Conservation (phyloP, 92 coral and sea anemone species). For the Chrysogorgia sp. region DNA sequence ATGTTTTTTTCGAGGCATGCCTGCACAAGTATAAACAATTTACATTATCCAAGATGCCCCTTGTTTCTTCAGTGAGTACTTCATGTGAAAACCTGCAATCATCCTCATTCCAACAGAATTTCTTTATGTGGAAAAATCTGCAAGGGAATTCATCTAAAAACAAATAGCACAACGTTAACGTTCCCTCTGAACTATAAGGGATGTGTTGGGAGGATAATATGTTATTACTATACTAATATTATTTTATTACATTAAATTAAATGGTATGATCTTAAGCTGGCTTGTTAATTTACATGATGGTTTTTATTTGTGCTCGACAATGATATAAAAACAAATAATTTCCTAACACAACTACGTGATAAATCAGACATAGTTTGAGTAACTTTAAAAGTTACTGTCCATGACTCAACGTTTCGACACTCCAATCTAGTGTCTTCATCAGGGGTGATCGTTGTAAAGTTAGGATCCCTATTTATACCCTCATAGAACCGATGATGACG, state of each 20-base stretch:
- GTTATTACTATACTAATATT: too few species aligned
- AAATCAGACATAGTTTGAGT: too few species aligned
- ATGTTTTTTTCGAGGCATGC: background rate
- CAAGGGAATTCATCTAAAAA: slow-evolving; percentile 81
- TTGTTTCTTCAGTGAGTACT: slow-evolving; percentile 73
- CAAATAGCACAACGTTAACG: slow-evolving; percentile 60
- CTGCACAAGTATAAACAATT: slow-evolving; percentile 28
- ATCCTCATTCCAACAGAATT: slow-evolving; percentile 57
- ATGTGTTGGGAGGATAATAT: too few species aligned
- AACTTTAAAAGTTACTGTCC: too few species aligned
- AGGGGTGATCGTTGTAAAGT: too few species aligned
- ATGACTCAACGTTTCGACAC: too few species aligned
- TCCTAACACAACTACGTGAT: background rate
- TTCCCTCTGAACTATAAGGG: too few species aligned
- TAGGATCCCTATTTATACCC: too few species aligned
- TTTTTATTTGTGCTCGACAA: background rate
- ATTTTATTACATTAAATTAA: too few species aligned
- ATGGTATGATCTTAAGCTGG: background rate
- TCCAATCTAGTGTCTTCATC: background rate
- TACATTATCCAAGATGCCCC: slow-evolving; percentile 71
- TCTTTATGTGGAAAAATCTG: slow-evolving; percentile 66
- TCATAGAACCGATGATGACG: too few species aligned
- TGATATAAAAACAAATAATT: background rate
- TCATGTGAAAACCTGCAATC: slow-evolving; percentile 86
- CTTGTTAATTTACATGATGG: too few species aligned